phyloP scores from a whole-genome alignment of 2,113 vertebrate species.

The Eptatretus burgeri region DNA sequence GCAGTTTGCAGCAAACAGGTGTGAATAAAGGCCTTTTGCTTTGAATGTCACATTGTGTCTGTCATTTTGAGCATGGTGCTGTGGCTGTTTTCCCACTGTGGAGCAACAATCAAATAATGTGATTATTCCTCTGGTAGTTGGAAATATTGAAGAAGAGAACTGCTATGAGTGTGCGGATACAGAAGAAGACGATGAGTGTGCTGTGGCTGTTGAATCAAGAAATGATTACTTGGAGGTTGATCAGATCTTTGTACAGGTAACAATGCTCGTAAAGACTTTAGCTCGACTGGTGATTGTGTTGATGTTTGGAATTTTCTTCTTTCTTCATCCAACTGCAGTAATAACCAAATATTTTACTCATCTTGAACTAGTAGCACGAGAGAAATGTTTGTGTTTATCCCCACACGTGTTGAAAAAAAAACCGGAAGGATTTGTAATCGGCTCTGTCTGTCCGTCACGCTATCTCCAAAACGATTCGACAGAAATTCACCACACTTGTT shows the following conservation, averaged over 20 bases:
- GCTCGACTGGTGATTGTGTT: no score
- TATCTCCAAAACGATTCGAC: no score
- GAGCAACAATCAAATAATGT: background rate
- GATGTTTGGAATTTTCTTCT: no score
- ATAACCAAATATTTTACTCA: no score
- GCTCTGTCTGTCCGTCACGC: no score
- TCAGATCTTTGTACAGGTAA: constrained; percentile 65
- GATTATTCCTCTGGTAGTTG: constrained; percentile 22
- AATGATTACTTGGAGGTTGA: constrained; percentile 62
- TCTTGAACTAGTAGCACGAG: no score
- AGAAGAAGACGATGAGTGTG: constrained; percentile 59
- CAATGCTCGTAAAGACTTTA: no score
- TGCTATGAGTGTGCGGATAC: constrained; percentile 49
- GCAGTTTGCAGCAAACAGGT: constrained; percentile 44
- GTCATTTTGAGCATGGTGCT: background rate
- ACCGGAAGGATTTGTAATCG: no score
- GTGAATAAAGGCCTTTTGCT: constrained; percentile 9
- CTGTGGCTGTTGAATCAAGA: constrained; percentile 84
- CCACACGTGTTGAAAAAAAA: no score
- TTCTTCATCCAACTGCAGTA: no score
- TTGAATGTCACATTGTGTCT: background rate
- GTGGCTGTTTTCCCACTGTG: background rate
- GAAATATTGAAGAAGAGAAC: constrained; percentile 45
- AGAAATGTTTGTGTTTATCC: no score
- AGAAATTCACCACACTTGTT: no score